phyloP scores from a whole-genome alignment of 1,140 invertebrate genomes.

The Drosophila pandora region DNA sequence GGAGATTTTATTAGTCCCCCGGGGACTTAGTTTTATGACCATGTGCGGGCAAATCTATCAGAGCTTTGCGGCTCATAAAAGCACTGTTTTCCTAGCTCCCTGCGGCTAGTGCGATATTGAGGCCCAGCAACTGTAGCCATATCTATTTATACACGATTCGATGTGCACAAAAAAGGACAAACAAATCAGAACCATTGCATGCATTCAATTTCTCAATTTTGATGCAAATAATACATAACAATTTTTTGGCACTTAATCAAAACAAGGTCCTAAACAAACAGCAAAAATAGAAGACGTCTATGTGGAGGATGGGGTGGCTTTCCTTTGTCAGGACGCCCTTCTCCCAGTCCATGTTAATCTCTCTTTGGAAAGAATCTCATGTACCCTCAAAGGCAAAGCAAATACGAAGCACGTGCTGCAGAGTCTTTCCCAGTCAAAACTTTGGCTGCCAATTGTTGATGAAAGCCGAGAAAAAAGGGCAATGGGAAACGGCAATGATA shows the following conservation, averaged over 20 bases:
- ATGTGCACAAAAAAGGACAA: constrained; percentile 16
- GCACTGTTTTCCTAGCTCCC: constrained; percentile 15
- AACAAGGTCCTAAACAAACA: constrained; percentile 75
- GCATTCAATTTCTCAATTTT: constrained; percentile 67
- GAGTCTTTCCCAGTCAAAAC: constrained; percentile 37
- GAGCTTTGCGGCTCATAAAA: constrained; percentile 70
- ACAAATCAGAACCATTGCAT: constrained; percentile 58
- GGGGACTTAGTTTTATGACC: constrained; percentile 62
- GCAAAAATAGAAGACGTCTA: background rate
- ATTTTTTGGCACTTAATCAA: constrained; percentile 74
- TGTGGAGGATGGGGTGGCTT: background rate
- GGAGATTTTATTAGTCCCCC: constrained; percentile 54
- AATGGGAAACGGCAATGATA: constrained; percentile 3
- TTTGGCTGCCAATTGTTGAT: constrained; percentile 39
- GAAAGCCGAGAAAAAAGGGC: constrained; percentile 29
- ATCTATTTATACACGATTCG: constrained; percentile 20
- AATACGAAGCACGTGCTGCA: constrained; percentile 42
- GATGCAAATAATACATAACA: constrained; percentile 72
- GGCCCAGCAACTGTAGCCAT: constrained; percentile 33
- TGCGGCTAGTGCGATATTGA: constrained; percentile 19
- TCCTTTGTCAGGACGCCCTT: constrained; percentile 24
- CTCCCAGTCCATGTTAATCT: constrained; percentile 32
- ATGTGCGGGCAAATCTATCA: constrained; percentile 68
- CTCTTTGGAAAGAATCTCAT: constrained; percentile 21
- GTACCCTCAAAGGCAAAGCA: constrained; percentile 23